phyloP scores from a whole-genome alignment of 2,888 invertebrate species.

The Stegana nigrithorax region DNA sequence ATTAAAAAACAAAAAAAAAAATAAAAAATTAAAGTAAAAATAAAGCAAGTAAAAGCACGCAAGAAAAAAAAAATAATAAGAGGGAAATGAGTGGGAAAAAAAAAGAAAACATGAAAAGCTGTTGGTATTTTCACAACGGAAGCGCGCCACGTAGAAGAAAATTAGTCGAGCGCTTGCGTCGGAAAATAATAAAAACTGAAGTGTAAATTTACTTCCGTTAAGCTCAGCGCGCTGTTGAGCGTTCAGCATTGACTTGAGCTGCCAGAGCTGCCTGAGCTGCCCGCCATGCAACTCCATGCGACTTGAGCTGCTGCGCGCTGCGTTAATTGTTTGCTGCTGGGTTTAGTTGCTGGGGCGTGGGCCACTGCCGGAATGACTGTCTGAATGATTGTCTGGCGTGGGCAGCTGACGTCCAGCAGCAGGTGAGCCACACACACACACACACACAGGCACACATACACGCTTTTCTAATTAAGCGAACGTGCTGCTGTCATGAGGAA shows the following conservation, averaged over 20 bases:
- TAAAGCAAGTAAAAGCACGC: conserved; percentile 35
- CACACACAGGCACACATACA: background rate
- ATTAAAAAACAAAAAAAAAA: no score
- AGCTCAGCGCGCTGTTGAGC: conserved; percentile 32
- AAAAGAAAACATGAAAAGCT: conserved; percentile 24
- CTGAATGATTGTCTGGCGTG: background rate
- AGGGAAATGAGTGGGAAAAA: conserved; percentile 3
- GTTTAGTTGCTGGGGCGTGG: background rate
- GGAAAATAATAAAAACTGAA: conserved; percentile 56
- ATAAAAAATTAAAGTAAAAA: conserved; percentile 7
- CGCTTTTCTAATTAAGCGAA: conserved; percentile 57
- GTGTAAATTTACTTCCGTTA: conserved; percentile 56
- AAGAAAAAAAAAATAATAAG: conserved; percentile 39
- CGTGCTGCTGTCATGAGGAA: conserved; percentile 49
- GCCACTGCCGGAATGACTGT: no score
- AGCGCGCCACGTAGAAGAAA: conserved; percentile 40
- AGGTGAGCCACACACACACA: background rate
- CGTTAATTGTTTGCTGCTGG: background rate
- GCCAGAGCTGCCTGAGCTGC: background rate
- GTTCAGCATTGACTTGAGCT: conserved; percentile 7
- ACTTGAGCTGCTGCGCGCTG: background rate
- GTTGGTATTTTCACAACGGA: background rate
- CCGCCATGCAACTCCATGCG: conserved; percentile 36
- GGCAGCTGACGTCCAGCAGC: background rate
- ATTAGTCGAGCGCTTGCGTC: conserved; percentile 52